Percentiles rank a stretch among this genome's conserved stretches.
These are phyloP conservation scores for Tinamus major DNA, from an alignment of 2,797 vertebrate genomes.

Conservation along the genomic window DNA sequence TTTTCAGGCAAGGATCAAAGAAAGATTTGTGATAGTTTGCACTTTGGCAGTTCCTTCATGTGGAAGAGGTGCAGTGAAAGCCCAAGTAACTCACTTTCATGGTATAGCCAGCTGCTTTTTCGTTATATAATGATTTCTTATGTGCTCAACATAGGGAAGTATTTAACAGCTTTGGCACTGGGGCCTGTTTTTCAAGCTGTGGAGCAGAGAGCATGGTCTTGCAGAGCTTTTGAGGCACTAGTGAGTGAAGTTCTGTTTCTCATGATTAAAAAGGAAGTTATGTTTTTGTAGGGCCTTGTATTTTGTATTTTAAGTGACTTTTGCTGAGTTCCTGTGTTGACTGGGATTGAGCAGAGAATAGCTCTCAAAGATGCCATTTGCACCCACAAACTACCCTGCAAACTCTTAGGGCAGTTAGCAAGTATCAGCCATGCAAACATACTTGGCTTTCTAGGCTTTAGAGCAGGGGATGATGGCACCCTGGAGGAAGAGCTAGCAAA, in stretches of 20 bases:
- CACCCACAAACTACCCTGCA: slow-evolving; percentile 18
- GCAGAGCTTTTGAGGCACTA: neutral
- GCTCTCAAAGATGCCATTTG: neutral
- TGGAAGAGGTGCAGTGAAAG: neutral
- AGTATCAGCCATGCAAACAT: slow-evolving; percentile 13
- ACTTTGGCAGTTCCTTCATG: neutral
- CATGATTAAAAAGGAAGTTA: slow-evolving; percentile 33
- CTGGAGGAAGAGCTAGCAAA: neutral
- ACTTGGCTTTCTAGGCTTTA: neutral
- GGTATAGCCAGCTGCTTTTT: neutral
- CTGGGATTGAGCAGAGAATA: neutral
- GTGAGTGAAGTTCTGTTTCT: neutral
- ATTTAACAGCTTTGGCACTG: neutral
- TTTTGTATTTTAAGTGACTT: neutral
- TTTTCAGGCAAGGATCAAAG: neutral
- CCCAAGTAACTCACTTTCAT: neutral
- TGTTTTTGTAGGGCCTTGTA: neutral
- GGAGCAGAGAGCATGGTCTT: neutral
- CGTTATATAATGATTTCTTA: neutral
- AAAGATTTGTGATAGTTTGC: neutral
- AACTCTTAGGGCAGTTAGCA: slow-evolving; percentile 10
- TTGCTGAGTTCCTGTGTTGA: neutral
- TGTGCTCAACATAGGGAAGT: neutral
- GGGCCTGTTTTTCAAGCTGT: neutral
- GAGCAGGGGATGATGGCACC: neutral